Evolutionary conservation across 2,797 vertebrate genomes (phyloP).

Genomic region (Gila robusta): DNA sequence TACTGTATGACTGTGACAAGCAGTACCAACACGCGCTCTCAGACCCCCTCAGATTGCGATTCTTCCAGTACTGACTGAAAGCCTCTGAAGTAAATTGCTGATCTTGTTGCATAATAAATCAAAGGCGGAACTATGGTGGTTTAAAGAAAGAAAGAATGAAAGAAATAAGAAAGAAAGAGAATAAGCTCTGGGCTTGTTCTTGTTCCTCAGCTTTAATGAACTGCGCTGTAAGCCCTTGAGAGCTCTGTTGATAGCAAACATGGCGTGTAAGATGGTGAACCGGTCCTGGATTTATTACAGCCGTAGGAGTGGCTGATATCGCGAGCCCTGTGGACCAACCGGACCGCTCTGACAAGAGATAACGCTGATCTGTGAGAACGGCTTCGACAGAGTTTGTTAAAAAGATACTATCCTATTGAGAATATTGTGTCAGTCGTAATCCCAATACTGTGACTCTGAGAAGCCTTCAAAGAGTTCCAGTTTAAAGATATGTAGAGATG

Average conservation of each 20-base stretch:
- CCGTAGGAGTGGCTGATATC: conserved; percentile 41
- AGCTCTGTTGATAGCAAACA: conserved; percentile 52
- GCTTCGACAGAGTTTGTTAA: background rate
- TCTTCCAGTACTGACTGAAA: conserved; percentile 8
- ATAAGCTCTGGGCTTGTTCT: conserved; percentile 48
- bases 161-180: conserved; percentile 37
- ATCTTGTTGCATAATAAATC: conserved; percentile 62
- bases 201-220: conserved; percentile 49
- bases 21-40: conserved; percentile 14
- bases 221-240: conserved; percentile 44
- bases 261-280: conserved; percentile 41
- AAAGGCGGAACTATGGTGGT: conserved; percentile 49
- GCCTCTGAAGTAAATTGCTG: conserved; percentile 40
- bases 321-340: conserved; percentile 27
- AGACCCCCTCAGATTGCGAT: conserved; percentile 1
- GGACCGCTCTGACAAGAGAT: conserved; percentile 4
- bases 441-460: conserved; percentile 14
- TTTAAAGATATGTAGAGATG: background rate
- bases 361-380: conserved; percentile 11
- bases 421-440: conserved; percentile 29
- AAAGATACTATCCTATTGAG: conserved; percentile 40
- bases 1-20: conserved; percentile 10
- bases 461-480: conserved; percentile 3
- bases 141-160: conserved; percentile 44
- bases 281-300: conserved; percentile 49